These are phyloP conservation scores for Poicephalus gulielmi DNA, from an alignment of 2,113 vertebrate species.

Conservation along the genomic window DNA sequence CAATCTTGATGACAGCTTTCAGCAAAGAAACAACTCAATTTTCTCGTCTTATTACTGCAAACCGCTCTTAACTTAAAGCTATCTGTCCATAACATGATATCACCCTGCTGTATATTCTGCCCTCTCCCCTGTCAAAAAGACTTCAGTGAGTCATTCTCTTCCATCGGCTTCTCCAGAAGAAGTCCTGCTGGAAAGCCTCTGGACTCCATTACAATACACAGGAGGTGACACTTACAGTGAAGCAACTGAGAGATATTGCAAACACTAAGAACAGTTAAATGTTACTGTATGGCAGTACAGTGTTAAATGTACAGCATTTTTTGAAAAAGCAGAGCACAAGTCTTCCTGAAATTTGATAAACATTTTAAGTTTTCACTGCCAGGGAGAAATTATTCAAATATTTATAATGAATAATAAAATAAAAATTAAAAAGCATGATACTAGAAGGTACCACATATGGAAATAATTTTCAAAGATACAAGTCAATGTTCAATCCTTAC, in stretches of 20 bases:
- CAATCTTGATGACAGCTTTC: background rate
- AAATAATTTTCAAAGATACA: background rate
- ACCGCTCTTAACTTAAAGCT: background rate
- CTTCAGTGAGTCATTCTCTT: background rate
- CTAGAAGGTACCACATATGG: background rate
- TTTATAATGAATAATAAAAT: background rate
- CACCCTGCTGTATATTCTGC: background rate
- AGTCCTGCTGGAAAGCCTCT: background rate
- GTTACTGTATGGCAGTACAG: background rate
- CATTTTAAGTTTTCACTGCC: background rate
- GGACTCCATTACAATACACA: background rate
- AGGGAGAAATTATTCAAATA: background rate
- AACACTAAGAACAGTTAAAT: background rate
- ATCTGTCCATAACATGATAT: background rate
- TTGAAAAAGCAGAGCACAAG: background rate
- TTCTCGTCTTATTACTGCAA: background rate
- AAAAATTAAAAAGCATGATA: background rate
- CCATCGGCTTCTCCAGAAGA: background rate
- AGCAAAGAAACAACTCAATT: background rate
- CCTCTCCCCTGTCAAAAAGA: background rate
- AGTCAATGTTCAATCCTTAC: background rate
- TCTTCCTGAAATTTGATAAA: background rate
- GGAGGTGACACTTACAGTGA: background rate
- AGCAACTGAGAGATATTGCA: background rate
- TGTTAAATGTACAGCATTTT: background rate